phyloP scores from a whole-genome alignment of 1,140 invertebrate species.

The Drosophila auraria region DNA sequence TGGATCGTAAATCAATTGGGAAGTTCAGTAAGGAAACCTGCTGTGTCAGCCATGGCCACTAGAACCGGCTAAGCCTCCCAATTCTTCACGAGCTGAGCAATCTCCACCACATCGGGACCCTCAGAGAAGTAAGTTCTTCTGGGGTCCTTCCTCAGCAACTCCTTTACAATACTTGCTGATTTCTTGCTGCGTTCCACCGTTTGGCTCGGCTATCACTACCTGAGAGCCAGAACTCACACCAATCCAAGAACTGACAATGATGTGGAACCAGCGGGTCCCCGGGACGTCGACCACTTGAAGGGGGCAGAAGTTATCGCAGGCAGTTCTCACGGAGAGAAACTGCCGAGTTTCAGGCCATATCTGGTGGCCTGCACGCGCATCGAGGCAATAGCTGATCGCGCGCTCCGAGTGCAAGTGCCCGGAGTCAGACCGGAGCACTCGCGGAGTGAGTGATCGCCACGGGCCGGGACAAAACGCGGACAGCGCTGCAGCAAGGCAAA shows the following conservation, averaged over 20 bases:
- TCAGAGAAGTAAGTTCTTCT: background rate
- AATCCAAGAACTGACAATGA: background rate
- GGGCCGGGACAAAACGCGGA: too few species aligned
- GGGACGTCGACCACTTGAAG: constrained; percentile 3
- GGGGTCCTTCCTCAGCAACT: background rate
- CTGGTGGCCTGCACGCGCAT: background rate
- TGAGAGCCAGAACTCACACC: background rate
- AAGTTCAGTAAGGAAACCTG: background rate
- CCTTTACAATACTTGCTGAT: background rate
- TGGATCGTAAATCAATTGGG: background rate
- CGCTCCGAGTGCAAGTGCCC: too few species aligned
- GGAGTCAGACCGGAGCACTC: too few species aligned
- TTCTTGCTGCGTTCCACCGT: background rate
- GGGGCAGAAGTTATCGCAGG: background rate
- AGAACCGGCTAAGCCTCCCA: background rate
- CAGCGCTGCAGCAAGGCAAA: too few species aligned
- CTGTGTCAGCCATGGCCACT: background rate
- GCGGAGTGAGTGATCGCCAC: too few species aligned
- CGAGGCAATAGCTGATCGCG: too few species aligned
- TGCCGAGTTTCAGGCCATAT: constrained; percentile 1
- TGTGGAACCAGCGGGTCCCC: background rate
- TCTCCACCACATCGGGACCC: constrained; percentile 1
- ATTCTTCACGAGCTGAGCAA: constrained; percentile 13
- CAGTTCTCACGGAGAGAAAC: too few species aligned
- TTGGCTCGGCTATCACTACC: background rate